These are phyloP conservation scores for Zaprionus nigranus DNA, from an alignment of 1,140 invertebrate genomes.

Conservation along the genomic window DNA sequence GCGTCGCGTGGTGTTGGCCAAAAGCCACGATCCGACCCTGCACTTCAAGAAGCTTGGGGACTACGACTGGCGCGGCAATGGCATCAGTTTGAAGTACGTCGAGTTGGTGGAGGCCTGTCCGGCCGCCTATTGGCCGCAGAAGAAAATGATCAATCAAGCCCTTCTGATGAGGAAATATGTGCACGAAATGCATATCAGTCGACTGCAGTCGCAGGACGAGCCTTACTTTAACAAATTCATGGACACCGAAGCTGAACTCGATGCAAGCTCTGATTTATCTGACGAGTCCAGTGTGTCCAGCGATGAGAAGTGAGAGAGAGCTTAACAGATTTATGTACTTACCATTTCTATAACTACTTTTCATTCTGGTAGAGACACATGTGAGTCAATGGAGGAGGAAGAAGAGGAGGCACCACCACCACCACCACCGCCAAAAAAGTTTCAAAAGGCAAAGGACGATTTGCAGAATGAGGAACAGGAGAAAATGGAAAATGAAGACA, in stretches of 20 bases:
- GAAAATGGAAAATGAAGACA: neutral
- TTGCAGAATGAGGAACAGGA: neutral
- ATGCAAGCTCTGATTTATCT: conserved; percentile 49
- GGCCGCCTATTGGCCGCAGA: conserved; percentile 61
- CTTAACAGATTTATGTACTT: neutral
- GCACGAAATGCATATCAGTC: conserved; percentile 51
- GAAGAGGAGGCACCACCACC: conserved; percentile 9
- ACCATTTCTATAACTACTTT: neutral
- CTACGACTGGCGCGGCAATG: conserved; percentile 65
- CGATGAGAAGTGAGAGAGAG: conserved; percentile 39
- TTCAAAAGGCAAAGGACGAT: neutral
- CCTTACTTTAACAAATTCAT: conserved; percentile 34
- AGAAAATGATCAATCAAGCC: conserved; percentile 57
- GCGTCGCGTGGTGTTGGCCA: conserved; percentile 69
- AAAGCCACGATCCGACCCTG: conserved; percentile 45
- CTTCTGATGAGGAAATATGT: conserved; percentile 45
- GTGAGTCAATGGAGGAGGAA: conserved; percentile 19
- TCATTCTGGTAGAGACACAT: neutral
- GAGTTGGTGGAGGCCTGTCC: conserved; percentile 69
- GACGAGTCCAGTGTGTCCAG: conserved; percentile 40
- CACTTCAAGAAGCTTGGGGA: conserved; percentile 45
- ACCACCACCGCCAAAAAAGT: neutral
- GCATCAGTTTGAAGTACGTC: conserved; percentile 71
- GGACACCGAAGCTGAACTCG: conserved; percentile 28
- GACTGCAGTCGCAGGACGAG: conserved; percentile 58